Evolutionary conservation across 2,113 vertebrate genomes (phyloP).

Genomic region (Eclectus roratus): DNA sequence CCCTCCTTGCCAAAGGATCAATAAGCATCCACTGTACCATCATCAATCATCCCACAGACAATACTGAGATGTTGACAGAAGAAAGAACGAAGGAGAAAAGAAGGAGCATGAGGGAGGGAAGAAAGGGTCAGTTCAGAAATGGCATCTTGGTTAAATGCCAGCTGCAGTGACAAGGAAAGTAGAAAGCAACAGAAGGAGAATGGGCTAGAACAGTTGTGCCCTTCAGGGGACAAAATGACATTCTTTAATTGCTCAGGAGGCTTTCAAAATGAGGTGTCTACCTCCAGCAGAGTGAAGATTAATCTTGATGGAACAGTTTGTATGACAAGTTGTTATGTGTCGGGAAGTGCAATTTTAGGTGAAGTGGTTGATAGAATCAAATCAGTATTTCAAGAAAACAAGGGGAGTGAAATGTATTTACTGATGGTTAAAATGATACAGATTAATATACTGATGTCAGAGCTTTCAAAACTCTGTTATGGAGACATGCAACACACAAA

Average conservation of each 20-base stretch:
- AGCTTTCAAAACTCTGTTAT: constrained; percentile 38
- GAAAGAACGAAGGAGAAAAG: background rate
- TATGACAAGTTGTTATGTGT: background rate
- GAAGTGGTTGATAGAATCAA: constrained; percentile 15
- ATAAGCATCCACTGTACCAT: background rate
- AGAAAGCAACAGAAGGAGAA: constrained; percentile 6
- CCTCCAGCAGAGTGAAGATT: constrained; percentile 29
- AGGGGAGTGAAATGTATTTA: constrained; percentile 7
- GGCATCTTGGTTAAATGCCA: constrained; percentile 5
- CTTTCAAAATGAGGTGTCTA: constrained; percentile 47
- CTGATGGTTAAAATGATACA: background rate
- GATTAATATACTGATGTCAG: background rate
- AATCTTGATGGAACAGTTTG: constrained; percentile 26
- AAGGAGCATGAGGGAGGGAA: background rate
- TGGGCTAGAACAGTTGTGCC: background rate
- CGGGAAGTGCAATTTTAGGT: background rate
- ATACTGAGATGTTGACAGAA: background rate
- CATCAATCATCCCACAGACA: constrained; percentile 8
- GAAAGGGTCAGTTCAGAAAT: background rate
- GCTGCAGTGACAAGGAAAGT: background rate
- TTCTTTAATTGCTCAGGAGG: constrained; percentile 33
- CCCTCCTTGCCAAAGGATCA: background rate
- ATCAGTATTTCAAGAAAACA: constrained; percentile 39
- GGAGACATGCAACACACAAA: background rate
- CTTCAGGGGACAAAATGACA: constrained; percentile 12